phyloP scores from a whole-genome alignment of 1,140 invertebrate genomes.

The Pomacea maculata region DNA sequence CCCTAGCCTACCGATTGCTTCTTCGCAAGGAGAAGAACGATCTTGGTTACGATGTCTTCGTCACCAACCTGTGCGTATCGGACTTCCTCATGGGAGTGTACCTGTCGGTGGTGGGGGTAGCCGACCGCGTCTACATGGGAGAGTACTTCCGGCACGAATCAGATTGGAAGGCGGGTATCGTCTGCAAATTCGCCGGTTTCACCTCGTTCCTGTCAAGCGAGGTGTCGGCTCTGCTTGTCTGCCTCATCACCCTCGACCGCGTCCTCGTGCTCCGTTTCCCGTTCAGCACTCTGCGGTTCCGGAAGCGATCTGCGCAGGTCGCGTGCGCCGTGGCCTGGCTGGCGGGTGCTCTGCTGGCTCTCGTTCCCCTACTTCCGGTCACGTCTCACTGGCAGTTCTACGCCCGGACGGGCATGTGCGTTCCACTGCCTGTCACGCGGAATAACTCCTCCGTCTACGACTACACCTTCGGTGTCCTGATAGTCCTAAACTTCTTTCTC shows the following conservation, averaged over 20 bases:
- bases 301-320: constrained; percentile 17
- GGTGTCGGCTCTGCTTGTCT: constrained; percentile 43
- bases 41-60: constrained; percentile 28
- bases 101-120: constrained; percentile 46
- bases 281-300: constrained; percentile 31
- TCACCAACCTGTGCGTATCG: constrained; percentile 42
- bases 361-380: constrained; percentile 21
- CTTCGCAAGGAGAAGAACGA: constrained; percentile 22
- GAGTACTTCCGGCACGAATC: constrained; percentile 37
- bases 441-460: constrained; percentile 26
- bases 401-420: constrained; percentile 32
- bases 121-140: constrained; percentile 45
- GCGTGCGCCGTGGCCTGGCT: constrained; percentile 15
- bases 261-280: constrained; percentile 49
- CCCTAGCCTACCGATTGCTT: constrained; percentile 28
- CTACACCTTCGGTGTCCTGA: constrained; percentile 34
- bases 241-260: constrained; percentile 38
- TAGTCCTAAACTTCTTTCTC: constrained; percentile 29
- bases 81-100: constrained; percentile 57
- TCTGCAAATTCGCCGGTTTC: constrained; percentile 47
- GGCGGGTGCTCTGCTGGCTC: constrained; percentile 21
- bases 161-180: constrained; percentile 37
- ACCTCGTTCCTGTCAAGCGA: constrained; percentile 46
- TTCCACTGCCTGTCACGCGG: constrained; percentile 33
- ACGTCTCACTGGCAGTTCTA: constrained; percentile 32